Base-by-base conservation (phyloP, 2,888 invertebrate genomes). In the Deilephila elpenor region DNA sequence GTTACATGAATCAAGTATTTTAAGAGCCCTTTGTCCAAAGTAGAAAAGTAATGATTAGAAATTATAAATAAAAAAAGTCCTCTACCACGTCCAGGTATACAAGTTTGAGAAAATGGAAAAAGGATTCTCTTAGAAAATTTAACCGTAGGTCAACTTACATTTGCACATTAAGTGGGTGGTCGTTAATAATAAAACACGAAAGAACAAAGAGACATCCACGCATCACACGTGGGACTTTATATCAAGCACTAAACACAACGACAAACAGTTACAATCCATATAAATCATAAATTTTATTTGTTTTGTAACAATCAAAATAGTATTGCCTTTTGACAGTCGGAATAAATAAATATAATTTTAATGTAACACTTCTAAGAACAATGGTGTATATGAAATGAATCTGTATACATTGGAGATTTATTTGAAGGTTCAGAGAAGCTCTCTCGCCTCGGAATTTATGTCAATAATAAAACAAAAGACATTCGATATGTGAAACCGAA, bases 351-450 rank as follows among this genome's bases (percentile, higher is more conserved):
- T 56, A 56, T 19, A 5, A 19, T 56, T 56, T 56, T 56, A 56
- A 4, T 56, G 53, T 44, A 11, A n/a, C 53, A 19, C 53, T 56
- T 56, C 53, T 56, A 56, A 56, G 53, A 56, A 56, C 53, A 19
- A 19, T n/a, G 53, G 53, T 19, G 53, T 56, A 5, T 53, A 51
- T 61, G 61, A 44, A 60, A 32, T 7, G 17, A 44, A 29, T 29
- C 61, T 71, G 51, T 51, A 19, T 29, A 7, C 37, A 19, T 32
- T 56, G 34, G 19, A 71, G 29, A 59, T 72, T 72, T 72, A 72
- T 72, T 59, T 32, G 25, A n/a, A 25, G n/a, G 29, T 64, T 64
- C 72, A 20, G n/a, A 59, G 72, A 67, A 72, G 8, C 20, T 32
- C 56, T 59, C 37, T 17, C 17, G 64, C 56, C 25, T 7, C 53